Percentiles rank a stretch among this genome's conserved stretches.
These are phyloP conservation scores for Gallinago jamesoni DNA, from an alignment of 2,113 vertebrate genomes.

Conservation along the genomic window DNA sequence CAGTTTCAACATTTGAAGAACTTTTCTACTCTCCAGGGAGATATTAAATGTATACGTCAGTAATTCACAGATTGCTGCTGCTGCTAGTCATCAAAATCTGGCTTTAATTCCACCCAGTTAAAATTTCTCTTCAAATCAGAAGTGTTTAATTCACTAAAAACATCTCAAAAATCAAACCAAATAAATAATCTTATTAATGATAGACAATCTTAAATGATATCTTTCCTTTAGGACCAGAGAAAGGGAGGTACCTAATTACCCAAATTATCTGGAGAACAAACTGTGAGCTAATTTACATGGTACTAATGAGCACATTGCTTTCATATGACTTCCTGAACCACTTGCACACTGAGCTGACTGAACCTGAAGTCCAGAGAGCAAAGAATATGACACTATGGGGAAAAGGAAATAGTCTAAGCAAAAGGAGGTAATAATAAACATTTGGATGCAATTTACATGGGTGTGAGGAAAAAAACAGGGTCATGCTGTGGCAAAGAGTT, in stretches of 20 bases:
- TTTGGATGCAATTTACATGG: constrained; percentile 10
- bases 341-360: neutral
- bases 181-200: neutral
- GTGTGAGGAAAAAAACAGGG: neutral
- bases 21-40: constrained; percentile 26
- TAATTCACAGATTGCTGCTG: constrained; percentile 46
- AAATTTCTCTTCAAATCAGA: constrained; percentile 3
- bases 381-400: neutral
- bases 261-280: neutral
- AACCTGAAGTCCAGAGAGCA: neutral
- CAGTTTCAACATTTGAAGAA: constrained; percentile 63
- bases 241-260: neutral
- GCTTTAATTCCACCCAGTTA: constrained; percentile 23
- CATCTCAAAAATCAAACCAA: neutral
- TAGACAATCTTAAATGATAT: neutral
- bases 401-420: neutral
- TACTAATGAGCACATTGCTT: neutral
- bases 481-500: neutral
- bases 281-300: neutral
- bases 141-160: constrained; percentile 12
- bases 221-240: neutral
- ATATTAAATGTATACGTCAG: neutral
- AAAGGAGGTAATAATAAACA: neutral
- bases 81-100: constrained; percentile 42
- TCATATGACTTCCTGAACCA: neutral